Evolutionary conservation across 1,140 invertebrate genomes (phyloP), one percentile per base, ranked within the genome.

Genomic region (Drosophila bipectinata): DNA sequence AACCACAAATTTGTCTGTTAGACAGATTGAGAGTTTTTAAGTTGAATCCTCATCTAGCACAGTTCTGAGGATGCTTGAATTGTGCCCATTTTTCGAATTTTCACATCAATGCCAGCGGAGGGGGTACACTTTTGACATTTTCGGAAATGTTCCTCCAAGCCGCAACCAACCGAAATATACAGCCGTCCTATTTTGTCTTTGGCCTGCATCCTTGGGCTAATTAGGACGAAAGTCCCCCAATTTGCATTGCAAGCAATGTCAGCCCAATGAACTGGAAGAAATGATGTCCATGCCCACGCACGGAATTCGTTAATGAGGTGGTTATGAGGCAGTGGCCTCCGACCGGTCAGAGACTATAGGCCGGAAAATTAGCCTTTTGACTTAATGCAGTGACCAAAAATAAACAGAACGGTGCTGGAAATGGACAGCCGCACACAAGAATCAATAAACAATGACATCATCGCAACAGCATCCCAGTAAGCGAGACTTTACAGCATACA

Each of bases 371-470:
- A 80, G 78, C 64, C 57, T 76, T 62, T 59, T 69, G 66, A 80
- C 45, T 68, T 54, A 63, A 51, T 71, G 66, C 57, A 77, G 48
- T 57, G 47, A 56, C 61, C 55, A 83, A 66, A 82, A 82, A 74
- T 82, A 74, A 78, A 83, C 79, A 61, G 47, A 76, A 63, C 47
- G 56, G 62, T 72, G 67, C 67, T 62, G 72, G 48, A 77, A 60
- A 74, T 62, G 58, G 72, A 55, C 57, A 49, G 52, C 39, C n/a
- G 49, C 28, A 53, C 9, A 77, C 51, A 52, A 53, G 63, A 87
- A 87, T 87, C 82, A 87, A 88, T 87, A 87, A 79, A 87, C 82
- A 68, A 77, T 87, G 82, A 88, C 82, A 87, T 87, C 82, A 85
- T 77, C 59, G 60, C 52, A 2, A 47, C 64, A 72, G 61, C 62